Percentiles rank a stretch among this genome's conserved stretches.
Evolutionary conservation across 37 sponge, comb jelly and placozoan genomes (phyloP).

Genomic region (Hexactinellida sp.): DNA sequence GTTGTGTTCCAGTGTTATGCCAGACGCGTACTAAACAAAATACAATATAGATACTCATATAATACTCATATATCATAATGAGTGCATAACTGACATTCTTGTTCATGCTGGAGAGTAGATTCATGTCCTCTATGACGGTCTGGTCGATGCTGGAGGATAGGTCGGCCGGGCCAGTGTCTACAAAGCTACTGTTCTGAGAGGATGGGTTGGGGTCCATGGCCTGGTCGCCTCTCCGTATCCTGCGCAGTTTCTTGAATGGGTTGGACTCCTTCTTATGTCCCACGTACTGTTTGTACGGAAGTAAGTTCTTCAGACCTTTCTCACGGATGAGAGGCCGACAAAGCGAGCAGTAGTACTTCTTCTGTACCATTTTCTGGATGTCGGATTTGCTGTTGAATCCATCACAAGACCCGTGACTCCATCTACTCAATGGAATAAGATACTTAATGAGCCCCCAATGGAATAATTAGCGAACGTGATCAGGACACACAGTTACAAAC

Average conservation of each 20-base stretch:
- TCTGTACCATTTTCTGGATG: slow-evolving; percentile 15
- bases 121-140: background rate
- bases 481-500: no score
- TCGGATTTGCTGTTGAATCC: slow-evolving; percentile 11
- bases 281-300: background rate
- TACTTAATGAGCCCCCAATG: no score
- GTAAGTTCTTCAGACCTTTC: slow-evolving; percentile 6
- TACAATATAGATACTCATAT: background rate
- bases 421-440: background rate
- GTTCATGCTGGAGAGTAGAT: background rate
- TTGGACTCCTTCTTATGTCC: background rate
- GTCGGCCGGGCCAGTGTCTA: background rate
- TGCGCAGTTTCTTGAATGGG: background rate
- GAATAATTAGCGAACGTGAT: no score
- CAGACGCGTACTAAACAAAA: background rate
- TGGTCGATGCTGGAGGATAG: background rate
- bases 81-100: background rate
- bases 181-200: background rate
- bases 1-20: background rate
- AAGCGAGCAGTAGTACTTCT: slow-evolving; percentile 12
- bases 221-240: background rate
- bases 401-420: slow-evolving; percentile 10
- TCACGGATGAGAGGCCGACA: background rate
- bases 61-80: no score
- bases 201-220: background rate